Base-by-base conservation (phyloP, 2,797 vertebrate species). In the Tenualosa thibaudeaui region DNA sequence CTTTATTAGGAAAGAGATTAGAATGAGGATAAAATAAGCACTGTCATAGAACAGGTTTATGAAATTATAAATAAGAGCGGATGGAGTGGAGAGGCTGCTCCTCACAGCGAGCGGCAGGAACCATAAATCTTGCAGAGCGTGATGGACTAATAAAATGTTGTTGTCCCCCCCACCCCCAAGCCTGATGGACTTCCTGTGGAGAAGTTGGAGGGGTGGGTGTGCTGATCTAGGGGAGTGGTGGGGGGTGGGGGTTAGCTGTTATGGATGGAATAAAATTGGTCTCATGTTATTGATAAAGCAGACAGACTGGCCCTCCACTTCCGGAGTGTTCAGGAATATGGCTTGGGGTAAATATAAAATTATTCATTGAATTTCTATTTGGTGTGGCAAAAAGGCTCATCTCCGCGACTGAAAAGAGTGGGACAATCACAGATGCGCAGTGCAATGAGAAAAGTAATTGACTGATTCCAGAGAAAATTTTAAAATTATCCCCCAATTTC, bases 51-150 rank as follows among this genome's bases (percentile, higher is more conserved):
- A 92, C 92, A 92, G 92, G 89, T 96, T 96, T 96, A 96, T 96
- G 94, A 95, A 96, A 96, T 95, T 95, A 95, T 96, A 96, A 96
- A 96, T 94, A 95, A 94, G 9, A 86, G 88, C 90, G 92, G 90
- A 92, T 94, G 92, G 93, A 91, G 96, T 93, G 92, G 91, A 93
- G 91, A 92, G 87, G 85, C 82, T 65, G 87, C 87, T 86, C 85
- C 81, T 60, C 87, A 88, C 86, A 90, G 88, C 92, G 89, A 91
- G 93, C 88, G 40, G 84, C 40, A 83, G 85, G n/a, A 24, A 51
- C 86, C 82, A 84, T 92, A 90, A 91, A 92, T 92, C 91, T 84
- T 81, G 82, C 85, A 81, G 58, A 83, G 84, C 84, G 86, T 88
- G 89, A 91, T 75, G 84, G 82, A 83, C 82, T 88, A 85, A 90